Evolutionary conservation across 64 coral and sea anemone species (phyloP).

Genomic region (Stichodactyla helianthus): DNA sequence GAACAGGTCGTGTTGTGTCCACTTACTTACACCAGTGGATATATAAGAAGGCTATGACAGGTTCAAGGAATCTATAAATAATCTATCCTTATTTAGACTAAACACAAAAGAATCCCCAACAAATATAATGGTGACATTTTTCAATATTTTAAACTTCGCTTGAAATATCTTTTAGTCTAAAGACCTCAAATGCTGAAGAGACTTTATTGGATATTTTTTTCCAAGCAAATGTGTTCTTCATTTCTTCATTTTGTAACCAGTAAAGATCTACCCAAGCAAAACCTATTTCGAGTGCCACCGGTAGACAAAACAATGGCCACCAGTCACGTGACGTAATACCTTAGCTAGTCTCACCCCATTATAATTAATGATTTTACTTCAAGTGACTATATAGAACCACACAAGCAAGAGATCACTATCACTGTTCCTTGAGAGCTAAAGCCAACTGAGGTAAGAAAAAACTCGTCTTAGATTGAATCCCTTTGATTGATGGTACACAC

Average conservation of each 20-base stretch:
- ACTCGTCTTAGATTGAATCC: not conserved
- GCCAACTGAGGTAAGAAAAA: constrained; percentile 8
- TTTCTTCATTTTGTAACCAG: not conserved
- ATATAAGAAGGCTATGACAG: not conserved
- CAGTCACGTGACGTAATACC: not conserved
- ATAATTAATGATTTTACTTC: constrained; percentile 28
- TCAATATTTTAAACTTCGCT: not conserved
- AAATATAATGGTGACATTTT: not conserved
- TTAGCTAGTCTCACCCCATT: not conserved
- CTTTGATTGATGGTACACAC: not conserved
- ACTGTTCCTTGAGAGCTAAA: constrained; percentile 1
- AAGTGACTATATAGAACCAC: constrained; percentile 12
- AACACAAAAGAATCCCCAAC: not conserved
- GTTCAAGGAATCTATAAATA: not conserved
- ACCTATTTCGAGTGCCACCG: not conserved
- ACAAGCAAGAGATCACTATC: not conserved
- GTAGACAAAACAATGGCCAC: constrained; percentile 15
- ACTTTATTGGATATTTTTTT: too few species aligned
- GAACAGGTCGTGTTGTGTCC: not conserved
- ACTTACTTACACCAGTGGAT: not conserved
- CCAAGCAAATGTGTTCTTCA: not conserved
- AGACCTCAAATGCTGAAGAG: too few species aligned
- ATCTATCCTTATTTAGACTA: not conserved
- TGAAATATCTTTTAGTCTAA: too few species aligned
- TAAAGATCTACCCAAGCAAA: not conserved